These are phyloP conservation scores for Andrena cerasifolii DNA, from an alignment of 1,140 invertebrate species.

Conservation along the genomic window DNA sequence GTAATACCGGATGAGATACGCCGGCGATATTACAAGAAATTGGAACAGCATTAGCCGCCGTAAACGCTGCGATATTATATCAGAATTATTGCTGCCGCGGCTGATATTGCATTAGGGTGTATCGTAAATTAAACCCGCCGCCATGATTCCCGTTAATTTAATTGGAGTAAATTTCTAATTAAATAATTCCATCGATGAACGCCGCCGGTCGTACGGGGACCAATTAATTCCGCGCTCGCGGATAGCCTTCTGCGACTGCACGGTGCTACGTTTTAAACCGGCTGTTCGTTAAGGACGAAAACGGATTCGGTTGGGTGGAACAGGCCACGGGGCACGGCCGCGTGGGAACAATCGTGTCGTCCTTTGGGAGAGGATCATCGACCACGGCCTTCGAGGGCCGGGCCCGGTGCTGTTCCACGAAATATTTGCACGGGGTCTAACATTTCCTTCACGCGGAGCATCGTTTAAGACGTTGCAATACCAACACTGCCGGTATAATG, in stretches of 20 bases:
- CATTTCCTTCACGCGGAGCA: constrained; percentile 61
- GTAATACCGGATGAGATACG: constrained; percentile 51
- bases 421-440: constrained; percentile 48
- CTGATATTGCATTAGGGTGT: constrained; percentile 33
- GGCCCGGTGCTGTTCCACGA: constrained; percentile 31
- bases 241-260: constrained; percentile 18
- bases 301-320: too few species aligned
- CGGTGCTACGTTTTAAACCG: constrained; percentile 33
- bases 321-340: too few species aligned
- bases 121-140: constrained; percentile 37
- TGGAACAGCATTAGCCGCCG: constrained; percentile 48
- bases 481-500: constrained; percentile 69
- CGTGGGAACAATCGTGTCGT: too few species aligned
- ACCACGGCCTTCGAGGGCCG: too few species aligned
- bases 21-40: constrained; percentile 51
- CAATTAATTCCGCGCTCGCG: constrained; percentile 40
- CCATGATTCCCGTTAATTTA: constrained; percentile 41
- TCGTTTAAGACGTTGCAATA: constrained; percentile 72
- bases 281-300: constrained; percentile 13
- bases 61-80: constrained; percentile 51
- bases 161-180: constrained; percentile 48
- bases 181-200: constrained; percentile 34
- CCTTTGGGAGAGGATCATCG: neutral
- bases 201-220: neutral
- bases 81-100: constrained; percentile 46